These are phyloP conservation scores for Vollenhovia emeryi DNA, from an alignment of 1,140 invertebrate species.

Conservation along the genomic window DNA sequence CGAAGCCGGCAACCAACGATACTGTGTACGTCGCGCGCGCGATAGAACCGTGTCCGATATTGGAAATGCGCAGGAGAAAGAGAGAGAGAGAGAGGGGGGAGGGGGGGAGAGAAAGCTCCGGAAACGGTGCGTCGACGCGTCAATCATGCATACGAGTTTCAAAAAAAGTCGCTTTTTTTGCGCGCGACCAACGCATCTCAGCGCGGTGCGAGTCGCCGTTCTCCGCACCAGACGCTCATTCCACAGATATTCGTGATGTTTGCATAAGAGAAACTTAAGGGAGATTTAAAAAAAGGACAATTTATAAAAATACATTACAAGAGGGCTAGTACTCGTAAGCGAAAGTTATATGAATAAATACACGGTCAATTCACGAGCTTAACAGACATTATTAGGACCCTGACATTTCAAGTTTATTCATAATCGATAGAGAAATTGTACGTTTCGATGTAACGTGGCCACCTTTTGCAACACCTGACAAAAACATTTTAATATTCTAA, in stretches of 20 bases:
- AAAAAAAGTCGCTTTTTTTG: slow-evolving; percentile 49
- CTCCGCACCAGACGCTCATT: not conserved
- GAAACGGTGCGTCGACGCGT: slow-evolving; percentile 70
- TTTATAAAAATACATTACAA: too few species aligned
- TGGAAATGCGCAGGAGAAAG: slow-evolving; percentile 66
- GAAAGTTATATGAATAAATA: too few species aligned
- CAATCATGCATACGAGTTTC: slow-evolving; percentile 45
- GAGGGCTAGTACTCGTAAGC: too few species aligned
- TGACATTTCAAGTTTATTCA: too few species aligned
- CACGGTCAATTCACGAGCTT: too few species aligned
- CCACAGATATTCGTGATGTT: not conserved
- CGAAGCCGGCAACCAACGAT: slow-evolving; percentile 57
- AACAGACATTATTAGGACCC: too few species aligned
- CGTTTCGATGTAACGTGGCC: too few species aligned
- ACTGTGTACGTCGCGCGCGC: slow-evolving; percentile 27
- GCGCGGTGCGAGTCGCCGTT: not conserved
- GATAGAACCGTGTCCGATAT: slow-evolving; percentile 63
- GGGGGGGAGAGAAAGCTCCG: slow-evolving; percentile 62
- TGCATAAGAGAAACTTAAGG: not conserved
- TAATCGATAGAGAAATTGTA: too few species aligned
- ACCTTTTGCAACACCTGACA: too few species aligned
- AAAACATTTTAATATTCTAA: too few species aligned
- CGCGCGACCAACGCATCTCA: not conserved
- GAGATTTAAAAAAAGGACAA: not conserved
- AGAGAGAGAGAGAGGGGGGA: slow-evolving; percentile 52